These are phyloP conservation scores for Zoanthus solanderi DNA, from an alignment of 92 coral and sea anemone species.

Conservation along the genomic window DNA sequence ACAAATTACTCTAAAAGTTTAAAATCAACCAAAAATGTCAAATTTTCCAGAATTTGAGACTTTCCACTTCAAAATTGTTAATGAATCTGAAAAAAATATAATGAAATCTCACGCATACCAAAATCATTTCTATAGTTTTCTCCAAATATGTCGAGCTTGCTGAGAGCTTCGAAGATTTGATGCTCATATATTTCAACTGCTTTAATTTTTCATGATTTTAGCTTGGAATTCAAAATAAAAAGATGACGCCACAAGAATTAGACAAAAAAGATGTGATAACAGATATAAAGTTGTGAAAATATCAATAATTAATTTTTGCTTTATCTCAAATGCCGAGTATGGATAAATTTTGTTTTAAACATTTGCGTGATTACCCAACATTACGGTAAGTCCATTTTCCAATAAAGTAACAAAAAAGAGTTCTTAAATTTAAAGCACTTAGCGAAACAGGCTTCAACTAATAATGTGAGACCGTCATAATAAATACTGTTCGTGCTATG, in stretches of 20 bases:
- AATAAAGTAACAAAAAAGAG: no score
- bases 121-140: slow-evolving; percentile 45
- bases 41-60: background rate
- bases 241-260: background rate
- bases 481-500: no score
- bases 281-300: background rate
- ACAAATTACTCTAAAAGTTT: slow-evolving; percentile 79
- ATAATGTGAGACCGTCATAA: no score
- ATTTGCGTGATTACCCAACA: background rate
- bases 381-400: no score
- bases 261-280: background rate
- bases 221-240: background rate
- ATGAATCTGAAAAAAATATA: background rate
- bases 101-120: slow-evolving; percentile 45
- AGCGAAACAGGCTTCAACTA: no score
- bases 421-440: no score
- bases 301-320: background rate
- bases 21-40: background rate
- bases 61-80: background rate
- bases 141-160: background rate
- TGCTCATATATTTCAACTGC: background rate
- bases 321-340: background rate
- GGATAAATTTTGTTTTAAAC: background rate
- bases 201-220: slow-evolving; percentile 27
- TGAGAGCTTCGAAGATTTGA: background rate